Evolutionary conservation across 2,888 invertebrate genomes (phyloP).

Genomic region (Cordilura impudica): DNA sequence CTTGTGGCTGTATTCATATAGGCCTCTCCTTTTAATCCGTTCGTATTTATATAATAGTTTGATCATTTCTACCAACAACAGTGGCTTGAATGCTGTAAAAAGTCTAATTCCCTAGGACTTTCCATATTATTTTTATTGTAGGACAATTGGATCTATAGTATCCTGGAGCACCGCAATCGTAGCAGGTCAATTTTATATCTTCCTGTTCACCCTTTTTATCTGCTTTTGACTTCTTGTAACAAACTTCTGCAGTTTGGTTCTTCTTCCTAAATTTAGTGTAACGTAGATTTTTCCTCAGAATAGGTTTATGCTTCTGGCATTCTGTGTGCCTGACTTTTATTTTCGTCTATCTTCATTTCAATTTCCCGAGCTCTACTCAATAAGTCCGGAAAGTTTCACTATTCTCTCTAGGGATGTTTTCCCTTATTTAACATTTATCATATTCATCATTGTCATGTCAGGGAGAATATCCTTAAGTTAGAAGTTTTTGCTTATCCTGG

Average conservation of each 20-base stretch:
- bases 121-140: not conserved
- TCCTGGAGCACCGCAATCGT: too few species aligned
- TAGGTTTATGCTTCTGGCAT: not conserved
- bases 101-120: not conserved
- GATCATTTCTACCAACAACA: conserved; percentile 22
- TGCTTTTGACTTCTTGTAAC: not conserved
- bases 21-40: conserved; percentile 11
- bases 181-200: too few species aligned
- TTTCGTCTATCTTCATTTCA: not conserved
- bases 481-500: not conserved
- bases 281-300: not conserved
- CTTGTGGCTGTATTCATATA: conserved; percentile 21
- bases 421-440: not conserved
- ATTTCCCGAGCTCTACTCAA: not conserved
- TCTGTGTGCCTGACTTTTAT: not conserved
- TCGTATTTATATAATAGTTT: conserved; percentile 20
- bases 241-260: not conserved
- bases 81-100: too few species aligned
- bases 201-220: too few species aligned
- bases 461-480: not conserved
- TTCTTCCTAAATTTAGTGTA: not conserved
- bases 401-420: not conserved
- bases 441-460: conserved; percentile 5
- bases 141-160: not conserved
- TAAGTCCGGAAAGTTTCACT: not conserved